Evolutionary conservation across 2,888 invertebrate genomes (phyloP).

Genomic region (Biston betularia): DNA sequence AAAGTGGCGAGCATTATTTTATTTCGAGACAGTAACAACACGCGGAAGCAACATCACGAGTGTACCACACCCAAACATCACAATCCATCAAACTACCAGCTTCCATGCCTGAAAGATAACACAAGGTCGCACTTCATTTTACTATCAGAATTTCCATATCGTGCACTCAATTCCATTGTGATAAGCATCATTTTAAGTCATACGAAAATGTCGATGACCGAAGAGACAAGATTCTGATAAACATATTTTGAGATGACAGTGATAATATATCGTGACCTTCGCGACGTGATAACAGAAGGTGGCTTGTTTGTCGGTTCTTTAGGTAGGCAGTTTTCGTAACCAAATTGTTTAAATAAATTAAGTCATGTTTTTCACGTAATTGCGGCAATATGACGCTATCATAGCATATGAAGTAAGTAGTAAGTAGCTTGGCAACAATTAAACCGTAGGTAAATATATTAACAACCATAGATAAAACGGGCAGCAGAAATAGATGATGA

Average conservation of each 20-base stretch:
- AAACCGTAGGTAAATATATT: no score
- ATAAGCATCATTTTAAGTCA: constrained; percentile 34
- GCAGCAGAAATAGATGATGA: no score
- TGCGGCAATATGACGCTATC: constrained; percentile 5
- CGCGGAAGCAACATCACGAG: constrained; percentile 34
- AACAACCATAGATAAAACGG: no score
- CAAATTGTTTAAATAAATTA: constrained; percentile 32
- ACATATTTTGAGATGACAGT: constrained; percentile 59
- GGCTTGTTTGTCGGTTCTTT: constrained; percentile 35
- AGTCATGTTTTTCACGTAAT: constrained; percentile 15
- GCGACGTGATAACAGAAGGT: constrained; percentile 42
- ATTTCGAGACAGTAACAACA: constrained; percentile 2
- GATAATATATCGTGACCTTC: constrained; percentile 68
- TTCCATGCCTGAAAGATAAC: constrained; percentile 42
- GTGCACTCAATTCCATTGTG: constrained; percentile 20
- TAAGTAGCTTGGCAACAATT: no score
- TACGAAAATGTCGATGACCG: constrained; percentile 44
- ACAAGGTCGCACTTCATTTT: constrained; percentile 35
- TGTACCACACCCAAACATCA: constrained; percentile 22
- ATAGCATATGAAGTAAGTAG: not conserved
- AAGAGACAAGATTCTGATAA: constrained; percentile 57
- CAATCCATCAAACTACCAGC: constrained; percentile 43
- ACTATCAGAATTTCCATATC: constrained; percentile 5
- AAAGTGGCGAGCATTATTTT: not conserved
- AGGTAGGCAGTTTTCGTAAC: constrained; percentile 24